Conservation (phyloP, 2,113 vertebrate species). For the Spheniscus mendiculus region DNA sequence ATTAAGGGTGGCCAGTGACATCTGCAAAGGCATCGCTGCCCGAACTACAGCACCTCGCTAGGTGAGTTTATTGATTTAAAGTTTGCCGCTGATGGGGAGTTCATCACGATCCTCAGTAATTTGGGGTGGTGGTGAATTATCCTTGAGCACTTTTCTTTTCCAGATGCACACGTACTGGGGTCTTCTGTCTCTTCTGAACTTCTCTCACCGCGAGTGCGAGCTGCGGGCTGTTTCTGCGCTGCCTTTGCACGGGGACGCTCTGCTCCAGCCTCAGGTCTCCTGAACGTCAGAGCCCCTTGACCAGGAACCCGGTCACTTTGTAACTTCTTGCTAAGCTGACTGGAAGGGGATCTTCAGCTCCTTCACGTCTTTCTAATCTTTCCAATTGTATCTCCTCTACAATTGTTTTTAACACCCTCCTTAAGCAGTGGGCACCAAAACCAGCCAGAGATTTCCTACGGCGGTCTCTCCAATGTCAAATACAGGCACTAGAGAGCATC, state of each 20-base stretch:
- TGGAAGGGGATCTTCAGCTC: not conserved
- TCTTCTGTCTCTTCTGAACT: not conserved
- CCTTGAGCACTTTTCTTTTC: not conserved
- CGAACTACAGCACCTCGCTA: accelerated
- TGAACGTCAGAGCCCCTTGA: not conserved
- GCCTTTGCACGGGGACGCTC: not conserved
- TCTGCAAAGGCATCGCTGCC: accelerated
- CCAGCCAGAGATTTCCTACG: not conserved
- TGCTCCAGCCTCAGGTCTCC: not conserved
- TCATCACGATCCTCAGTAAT: not conserved
- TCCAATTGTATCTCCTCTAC: not conserved
- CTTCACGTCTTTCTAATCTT: not conserved
- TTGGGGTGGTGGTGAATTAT: not conserved
- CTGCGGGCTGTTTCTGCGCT: accelerated
- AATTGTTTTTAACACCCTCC: not conserved
- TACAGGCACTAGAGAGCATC: not conserved
- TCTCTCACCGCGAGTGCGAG: accelerated
- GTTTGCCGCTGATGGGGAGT: not conserved
- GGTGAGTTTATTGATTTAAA: not conserved
- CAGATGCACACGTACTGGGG: accelerated
- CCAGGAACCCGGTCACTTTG: not conserved
- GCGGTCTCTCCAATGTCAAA: accelerated
- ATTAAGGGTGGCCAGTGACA: accelerated
- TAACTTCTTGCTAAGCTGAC: not conserved
- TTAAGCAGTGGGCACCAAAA: not conserved